phyloP scores from a whole-genome alignment of 30 jellyfish, hydroid and myxozoan species.

The Catostylus mosaicus region DNA sequence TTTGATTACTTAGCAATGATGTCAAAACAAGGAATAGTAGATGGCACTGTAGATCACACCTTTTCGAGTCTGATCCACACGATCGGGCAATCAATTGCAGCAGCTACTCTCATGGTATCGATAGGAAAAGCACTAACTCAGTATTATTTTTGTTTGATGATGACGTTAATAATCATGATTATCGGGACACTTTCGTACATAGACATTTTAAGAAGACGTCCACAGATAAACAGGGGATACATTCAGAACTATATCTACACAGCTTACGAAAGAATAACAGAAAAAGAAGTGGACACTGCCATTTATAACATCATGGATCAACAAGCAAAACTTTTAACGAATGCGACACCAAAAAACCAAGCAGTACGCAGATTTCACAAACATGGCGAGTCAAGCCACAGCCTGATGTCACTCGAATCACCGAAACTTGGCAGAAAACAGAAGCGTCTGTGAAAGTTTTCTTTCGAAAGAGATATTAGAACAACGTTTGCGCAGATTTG shows the following conservation, averaged over 20 bases:
- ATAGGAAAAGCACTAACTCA: conserved; percentile 44
- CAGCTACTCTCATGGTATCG: conserved; percentile 59
- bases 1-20: not conserved
- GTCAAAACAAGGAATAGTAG: not conserved
- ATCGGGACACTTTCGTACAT: conserved; percentile 36
- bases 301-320: conserved; percentile 38
- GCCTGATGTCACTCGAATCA: conserved; percentile 19
- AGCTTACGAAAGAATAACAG: conserved; percentile 9
- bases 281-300: conserved; percentile 39
- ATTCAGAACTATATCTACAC: conserved; percentile 42
- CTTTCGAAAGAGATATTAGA: no score
- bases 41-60: conserved; percentile 42
- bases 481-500: no score
- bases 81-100: conserved; percentile 45
- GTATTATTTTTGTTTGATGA: conserved; percentile 35
- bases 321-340: conserved; percentile 32
- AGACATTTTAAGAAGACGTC: conserved; percentile 26
- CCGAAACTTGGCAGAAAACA: conserved; percentile 25
- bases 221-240: conserved; percentile 29
- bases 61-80: conserved; percentile 31
- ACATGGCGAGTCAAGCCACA: conserved; percentile 26
- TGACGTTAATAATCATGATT: conserved; percentile 14
- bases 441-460: no score
- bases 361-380: not conserved
- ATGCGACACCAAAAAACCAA: conserved; percentile 20